Percentiles rank a stretch among this genome's conserved stretches.
Evolutionary conservation across 2,797 vertebrate species (phyloP).

Genomic region (Xerus rutilus): DNA sequence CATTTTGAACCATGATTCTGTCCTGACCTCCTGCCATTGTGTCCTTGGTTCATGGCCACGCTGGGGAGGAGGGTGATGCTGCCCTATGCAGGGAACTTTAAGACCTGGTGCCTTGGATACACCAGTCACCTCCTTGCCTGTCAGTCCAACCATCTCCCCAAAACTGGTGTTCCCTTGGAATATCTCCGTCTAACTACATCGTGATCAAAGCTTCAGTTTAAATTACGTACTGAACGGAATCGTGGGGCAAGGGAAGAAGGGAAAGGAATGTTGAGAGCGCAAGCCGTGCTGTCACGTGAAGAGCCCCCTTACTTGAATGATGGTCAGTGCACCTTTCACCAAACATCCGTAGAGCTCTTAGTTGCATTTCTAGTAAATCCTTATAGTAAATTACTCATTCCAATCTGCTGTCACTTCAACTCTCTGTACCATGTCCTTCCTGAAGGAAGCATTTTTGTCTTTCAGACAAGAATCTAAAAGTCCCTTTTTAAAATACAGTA

Average conservation of each 20-base stretch:
- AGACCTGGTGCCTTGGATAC: accelerated
- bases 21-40: background rate
- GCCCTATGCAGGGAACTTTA: background rate
- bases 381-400: background rate
- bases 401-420: background rate
- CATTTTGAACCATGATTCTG: background rate
- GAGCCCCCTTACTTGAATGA: background rate
- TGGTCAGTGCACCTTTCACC: background rate
- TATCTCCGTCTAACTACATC: background rate
- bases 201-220: background rate
- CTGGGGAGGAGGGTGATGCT: background rate
- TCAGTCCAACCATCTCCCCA: background rate
- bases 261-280: background rate
- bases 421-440: accelerated
- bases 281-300: background rate
- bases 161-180: background rate
- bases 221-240: background rate
- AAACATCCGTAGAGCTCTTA: background rate
- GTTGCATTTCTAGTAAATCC: background rate
- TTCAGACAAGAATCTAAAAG: background rate
- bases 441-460: background rate
- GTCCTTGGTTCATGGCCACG: background rate
- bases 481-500: background rate
- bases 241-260: accelerated
- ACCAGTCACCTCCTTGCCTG: background rate